phyloP scores from a whole-genome alignment of 2,797 vertebrate species.

The Esox lucius region DNA sequence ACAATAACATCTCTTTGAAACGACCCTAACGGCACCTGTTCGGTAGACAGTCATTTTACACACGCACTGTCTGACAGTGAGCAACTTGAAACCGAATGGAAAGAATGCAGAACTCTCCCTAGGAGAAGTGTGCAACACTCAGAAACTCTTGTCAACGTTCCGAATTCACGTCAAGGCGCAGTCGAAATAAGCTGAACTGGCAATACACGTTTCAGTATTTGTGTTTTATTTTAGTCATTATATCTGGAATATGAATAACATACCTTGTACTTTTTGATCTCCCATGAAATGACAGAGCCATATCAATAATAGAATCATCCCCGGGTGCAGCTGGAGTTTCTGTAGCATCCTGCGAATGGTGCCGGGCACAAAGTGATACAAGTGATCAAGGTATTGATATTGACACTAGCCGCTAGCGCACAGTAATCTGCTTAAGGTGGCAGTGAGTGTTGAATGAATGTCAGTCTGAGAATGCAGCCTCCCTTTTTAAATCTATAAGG shows the following conservation, averaged over 20 bases:
- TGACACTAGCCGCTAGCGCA: slow-evolving; percentile 63
- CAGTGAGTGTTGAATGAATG: slow-evolving; percentile 98
- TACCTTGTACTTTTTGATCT: slow-evolving; percentile 96
- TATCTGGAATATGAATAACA: slow-evolving; percentile 54
- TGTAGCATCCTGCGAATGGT: slow-evolving; percentile 88
- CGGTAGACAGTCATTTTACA: slow-evolving; percentile 44
- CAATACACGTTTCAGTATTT: background rate
- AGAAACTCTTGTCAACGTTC: background rate
- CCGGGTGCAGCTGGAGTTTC: slow-evolving; percentile 83
- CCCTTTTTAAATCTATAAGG: slow-evolving; percentile 99
- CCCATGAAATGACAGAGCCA: slow-evolving; percentile 92
- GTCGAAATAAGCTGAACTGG: background rate
- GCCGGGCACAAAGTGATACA: slow-evolving; percentile 74
- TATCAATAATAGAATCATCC: slow-evolving; percentile 87
- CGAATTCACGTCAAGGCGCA: background rate
- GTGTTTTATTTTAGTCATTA: background rate
- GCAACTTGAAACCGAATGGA: slow-evolving; percentile 28
- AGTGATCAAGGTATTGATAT: slow-evolving; percentile 50
- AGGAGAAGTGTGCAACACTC: slow-evolving; percentile 54
- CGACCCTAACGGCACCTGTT: slow-evolving; percentile 68
- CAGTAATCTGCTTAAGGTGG: slow-evolving; percentile 84
- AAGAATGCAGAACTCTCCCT: slow-evolving; percentile 36
- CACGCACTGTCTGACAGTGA: slow-evolving; percentile 44
- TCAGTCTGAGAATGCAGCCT: slow-evolving; percentile 96
- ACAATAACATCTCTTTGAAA: slow-evolving; percentile 50